phyloP scores from a whole-genome alignment of 1,140 invertebrate genomes.

The Diploscapter pachys region DNA sequence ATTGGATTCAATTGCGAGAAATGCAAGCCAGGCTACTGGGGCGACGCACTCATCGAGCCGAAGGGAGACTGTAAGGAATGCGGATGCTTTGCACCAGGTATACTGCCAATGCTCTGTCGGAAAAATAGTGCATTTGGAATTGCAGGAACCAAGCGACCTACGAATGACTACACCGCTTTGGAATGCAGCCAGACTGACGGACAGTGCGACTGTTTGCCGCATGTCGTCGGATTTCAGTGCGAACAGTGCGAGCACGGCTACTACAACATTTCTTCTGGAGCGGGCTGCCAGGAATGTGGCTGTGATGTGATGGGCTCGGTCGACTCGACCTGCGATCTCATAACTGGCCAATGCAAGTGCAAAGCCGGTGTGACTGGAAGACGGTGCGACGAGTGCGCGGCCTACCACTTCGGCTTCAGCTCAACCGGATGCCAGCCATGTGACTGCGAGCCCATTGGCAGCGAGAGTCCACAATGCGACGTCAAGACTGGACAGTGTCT shows the following conservation, averaged over 20 bases:
- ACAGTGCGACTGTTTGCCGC: constrained; percentile 79
- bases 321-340: constrained; percentile 75
- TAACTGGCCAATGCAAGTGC: constrained; percentile 79
- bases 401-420: constrained; percentile 84
- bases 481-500: constrained; percentile 68
- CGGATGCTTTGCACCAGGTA: constrained; percentile 70
- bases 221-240: constrained; percentile 82
- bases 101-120: no score
- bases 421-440: constrained; percentile 62
- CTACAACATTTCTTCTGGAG: constrained; percentile 69
- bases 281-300: constrained; percentile 76
- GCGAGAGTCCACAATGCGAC: constrained; percentile 53
- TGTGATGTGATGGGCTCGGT: constrained; percentile 82
- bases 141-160: constrained; percentile 69
- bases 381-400: constrained; percentile 76
- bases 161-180: constrained; percentile 67
- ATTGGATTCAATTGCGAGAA: constrained; percentile 77
- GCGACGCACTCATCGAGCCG: constrained; percentile 58
- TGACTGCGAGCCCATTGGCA: constrained; percentile 51
- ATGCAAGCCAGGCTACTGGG: constrained; percentile 74
- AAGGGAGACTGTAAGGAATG: constrained; percentile 41
- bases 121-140: background rate
- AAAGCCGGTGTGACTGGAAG: constrained; percentile 76
- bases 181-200: constrained; percentile 77
- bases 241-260: constrained; percentile 76